phyloP scores from a whole-genome alignment of 2,797 vertebrate species.

The Threskiornis aethiopicus region DNA sequence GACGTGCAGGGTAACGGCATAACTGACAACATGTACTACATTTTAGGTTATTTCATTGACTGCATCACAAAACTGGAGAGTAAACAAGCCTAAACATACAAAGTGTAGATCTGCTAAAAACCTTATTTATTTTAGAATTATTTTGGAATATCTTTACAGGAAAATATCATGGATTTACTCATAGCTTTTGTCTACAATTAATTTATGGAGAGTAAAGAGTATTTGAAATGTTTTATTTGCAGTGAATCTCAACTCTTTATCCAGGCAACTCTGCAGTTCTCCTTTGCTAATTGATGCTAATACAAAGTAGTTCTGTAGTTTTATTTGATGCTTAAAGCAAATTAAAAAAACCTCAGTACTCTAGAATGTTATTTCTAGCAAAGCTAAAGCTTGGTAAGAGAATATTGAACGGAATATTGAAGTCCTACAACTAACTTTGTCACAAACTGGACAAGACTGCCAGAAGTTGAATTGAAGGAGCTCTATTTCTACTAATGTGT shows the following conservation, averaged over 20 bases:
- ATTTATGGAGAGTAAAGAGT: not conserved
- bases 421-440: not conserved
- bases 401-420: not conserved
- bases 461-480: not conserved
- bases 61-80: not conserved
- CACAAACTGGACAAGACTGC: not conserved
- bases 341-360: not conserved
- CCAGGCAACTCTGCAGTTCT: not conserved
- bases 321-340: not conserved
- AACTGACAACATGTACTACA: not conserved
- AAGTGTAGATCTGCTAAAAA: not conserved
- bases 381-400: not conserved
- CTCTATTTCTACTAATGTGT: not conserved
- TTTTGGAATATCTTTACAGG: not conserved
- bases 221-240: not conserved
- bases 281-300: not conserved
- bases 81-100: not conserved
- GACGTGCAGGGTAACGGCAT: not conserved
- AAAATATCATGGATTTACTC: not conserved
- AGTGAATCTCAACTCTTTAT: not conserved
- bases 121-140: not conserved
- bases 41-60: not conserved
- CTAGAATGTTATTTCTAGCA: not conserved
- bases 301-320: not conserved
- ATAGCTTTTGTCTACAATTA: not conserved